Conservation (phyloP, 2,113 vertebrate genomes). For the Spheniscus mendiculus region DNA sequence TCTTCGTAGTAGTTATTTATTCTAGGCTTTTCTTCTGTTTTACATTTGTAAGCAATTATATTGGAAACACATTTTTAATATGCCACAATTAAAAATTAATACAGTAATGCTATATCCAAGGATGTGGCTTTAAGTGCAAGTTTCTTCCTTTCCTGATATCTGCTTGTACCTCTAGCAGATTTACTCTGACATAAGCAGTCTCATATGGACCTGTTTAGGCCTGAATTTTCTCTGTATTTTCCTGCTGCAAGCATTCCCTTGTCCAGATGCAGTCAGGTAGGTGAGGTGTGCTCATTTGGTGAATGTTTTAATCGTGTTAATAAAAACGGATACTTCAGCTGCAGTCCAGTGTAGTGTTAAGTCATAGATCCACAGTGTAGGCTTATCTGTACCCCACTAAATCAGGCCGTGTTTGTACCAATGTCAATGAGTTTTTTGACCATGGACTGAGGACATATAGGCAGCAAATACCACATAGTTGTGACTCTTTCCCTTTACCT, state of each 20-base stretch:
- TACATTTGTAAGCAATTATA: neutral
- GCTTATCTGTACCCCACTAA: neutral
- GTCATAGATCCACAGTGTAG: neutral
- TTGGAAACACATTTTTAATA: neutral
- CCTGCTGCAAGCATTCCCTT: neutral
- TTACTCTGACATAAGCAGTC: neutral
- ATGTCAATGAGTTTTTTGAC: neutral
- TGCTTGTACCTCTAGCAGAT: neutral
- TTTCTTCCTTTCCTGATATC: neutral
- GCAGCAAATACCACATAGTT: neutral
- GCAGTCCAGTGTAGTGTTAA: neutral
- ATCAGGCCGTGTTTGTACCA: neutral
- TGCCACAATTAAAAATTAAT: neutral
- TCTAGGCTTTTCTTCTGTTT: neutral
- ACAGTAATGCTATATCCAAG: neutral
- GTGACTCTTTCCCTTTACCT: neutral
- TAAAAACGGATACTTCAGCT: neutral
- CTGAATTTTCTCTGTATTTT: neutral
- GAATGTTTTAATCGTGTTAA: neutral
- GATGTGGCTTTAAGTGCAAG: neutral
- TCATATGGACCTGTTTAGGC: neutral
- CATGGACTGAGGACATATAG: neutral
- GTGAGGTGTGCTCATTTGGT: neutral
- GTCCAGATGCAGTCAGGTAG: neutral
- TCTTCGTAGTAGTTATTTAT: too few relatives aligned